Evolutionary conservation across 2,113 vertebrate species (phyloP).

Genomic region (Ranitomeya imitator): DNA sequence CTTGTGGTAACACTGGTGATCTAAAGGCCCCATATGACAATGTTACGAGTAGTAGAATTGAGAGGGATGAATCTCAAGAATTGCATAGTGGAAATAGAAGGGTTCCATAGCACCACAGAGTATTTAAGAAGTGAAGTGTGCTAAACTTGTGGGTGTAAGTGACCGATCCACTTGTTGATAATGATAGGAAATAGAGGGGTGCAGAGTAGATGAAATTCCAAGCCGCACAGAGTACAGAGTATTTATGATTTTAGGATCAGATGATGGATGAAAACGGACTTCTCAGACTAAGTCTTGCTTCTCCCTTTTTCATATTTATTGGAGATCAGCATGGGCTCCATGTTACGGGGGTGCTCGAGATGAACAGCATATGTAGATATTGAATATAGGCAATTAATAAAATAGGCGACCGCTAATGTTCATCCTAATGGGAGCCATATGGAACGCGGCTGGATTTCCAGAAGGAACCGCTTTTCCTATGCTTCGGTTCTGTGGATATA

Average conservation of each 20-base stretch:
- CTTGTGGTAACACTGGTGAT: no score
- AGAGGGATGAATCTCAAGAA: no score
- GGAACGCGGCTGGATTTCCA: slow-evolving; percentile 30
- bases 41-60: no score
- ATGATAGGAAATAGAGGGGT: neutral
- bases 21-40: no score
- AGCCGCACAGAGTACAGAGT: neutral
- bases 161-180: neutral
- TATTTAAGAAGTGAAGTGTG: neutral
- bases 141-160: neutral
- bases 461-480: neutral
- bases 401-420: slow-evolving; percentile 41
- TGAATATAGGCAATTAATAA: slow-evolving; percentile 47
- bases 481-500: neutral
- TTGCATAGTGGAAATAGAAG: no score
- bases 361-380: slow-evolving; percentile 47
- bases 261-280: no score
- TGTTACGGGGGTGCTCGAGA: neutral
- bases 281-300: neutral
- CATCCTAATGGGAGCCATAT: slow-evolving; percentile 49
- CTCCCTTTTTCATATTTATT: neutral
- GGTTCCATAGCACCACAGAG: neutral
- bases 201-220: neutral
- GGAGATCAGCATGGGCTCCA: neutral
- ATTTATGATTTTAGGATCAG: neutral